Evolutionary conservation across 2,113 vertebrate genomes (phyloP).

Genomic region (Larimichthys polyactis): DNA sequence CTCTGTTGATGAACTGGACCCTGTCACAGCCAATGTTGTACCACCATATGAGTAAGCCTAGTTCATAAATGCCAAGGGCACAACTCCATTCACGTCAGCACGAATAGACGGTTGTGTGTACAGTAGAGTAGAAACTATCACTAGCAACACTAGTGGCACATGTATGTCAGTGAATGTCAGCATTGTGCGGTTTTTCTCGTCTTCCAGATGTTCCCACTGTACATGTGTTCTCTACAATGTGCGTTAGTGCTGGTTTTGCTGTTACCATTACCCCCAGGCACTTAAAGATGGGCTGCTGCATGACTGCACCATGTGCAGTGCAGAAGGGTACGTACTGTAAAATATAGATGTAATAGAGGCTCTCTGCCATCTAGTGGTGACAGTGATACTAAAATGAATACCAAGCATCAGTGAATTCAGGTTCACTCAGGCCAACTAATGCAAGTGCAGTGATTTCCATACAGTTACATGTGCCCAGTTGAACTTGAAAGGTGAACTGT

Average conservation of each 20-base stretch:
- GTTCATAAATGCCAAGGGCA: conserved; percentile 46
- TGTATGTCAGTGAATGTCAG: conserved; percentile 32
- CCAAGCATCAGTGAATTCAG: not conserved
- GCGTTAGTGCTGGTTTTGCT: conserved; percentile 31
- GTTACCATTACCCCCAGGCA: conserved; percentile 31
- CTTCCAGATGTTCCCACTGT: conserved; percentile 57
- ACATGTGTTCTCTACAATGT: conserved; percentile 20
- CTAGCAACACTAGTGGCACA: conserved; percentile 29
- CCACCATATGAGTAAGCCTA: conserved; percentile 12
- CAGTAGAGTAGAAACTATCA: conserved; percentile 25
- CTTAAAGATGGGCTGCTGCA: conserved; percentile 56
- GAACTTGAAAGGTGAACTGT: not conserved
- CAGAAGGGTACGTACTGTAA: not conserved
- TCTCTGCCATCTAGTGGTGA: conserved; percentile 67
- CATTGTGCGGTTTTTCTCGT: conserved; percentile 2
- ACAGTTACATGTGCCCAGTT: not conserved
- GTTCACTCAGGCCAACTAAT: not conserved
- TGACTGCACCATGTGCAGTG: conserved; percentile 69
- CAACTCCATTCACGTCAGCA: conserved; percentile 37
- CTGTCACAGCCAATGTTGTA: conserved; percentile 28
- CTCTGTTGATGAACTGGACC: not conserved
- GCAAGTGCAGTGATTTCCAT: not conserved
- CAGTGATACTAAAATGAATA: not conserved
- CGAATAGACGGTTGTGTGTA: conserved; percentile 21
- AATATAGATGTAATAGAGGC: not conserved